Conservation (phyloP, 2,113 vertebrate genomes). For the Rhodinocichla rosea region DNA sequence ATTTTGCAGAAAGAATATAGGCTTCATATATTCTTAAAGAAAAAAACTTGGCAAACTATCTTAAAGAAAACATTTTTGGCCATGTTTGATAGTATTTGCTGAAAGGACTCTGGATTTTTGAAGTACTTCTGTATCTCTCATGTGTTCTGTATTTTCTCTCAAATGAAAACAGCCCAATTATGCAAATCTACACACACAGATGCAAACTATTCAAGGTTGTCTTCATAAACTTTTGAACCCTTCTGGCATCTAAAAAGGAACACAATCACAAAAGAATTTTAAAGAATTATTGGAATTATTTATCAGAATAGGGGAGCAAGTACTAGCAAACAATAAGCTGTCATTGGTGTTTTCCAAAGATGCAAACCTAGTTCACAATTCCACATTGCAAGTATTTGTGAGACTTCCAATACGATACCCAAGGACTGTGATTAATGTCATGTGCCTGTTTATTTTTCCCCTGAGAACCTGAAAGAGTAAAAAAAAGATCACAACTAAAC, state of each 20-base stretch:
- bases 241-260: background rate
- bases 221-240: conserved; percentile 27
- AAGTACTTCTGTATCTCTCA: background rate
- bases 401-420: conserved; percentile 54
- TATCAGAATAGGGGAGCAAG: conserved; percentile 24
- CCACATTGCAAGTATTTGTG: background rate
- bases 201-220: background rate
- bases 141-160: background rate
- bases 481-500: conserved; percentile 89
- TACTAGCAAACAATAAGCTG: conserved; percentile 59
- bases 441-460: conserved; percentile 83
- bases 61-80: background rate
- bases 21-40: background rate
- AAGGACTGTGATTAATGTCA: conserved; percentile 67
- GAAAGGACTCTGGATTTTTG: background rate
- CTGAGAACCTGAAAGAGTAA: conserved; percentile 84
- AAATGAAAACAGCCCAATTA: background rate
- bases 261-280: background rate
- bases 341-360: conserved; percentile 8
- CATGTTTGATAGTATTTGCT: background rate
- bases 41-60: background rate
- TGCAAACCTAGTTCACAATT: background rate
- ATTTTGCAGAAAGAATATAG: background rate
- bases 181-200: background rate
- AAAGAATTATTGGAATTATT: conserved; percentile 14